phyloP scores from a whole-genome alignment of 2,888 invertebrate genomes.

The Pollenia amentaria region DNA sequence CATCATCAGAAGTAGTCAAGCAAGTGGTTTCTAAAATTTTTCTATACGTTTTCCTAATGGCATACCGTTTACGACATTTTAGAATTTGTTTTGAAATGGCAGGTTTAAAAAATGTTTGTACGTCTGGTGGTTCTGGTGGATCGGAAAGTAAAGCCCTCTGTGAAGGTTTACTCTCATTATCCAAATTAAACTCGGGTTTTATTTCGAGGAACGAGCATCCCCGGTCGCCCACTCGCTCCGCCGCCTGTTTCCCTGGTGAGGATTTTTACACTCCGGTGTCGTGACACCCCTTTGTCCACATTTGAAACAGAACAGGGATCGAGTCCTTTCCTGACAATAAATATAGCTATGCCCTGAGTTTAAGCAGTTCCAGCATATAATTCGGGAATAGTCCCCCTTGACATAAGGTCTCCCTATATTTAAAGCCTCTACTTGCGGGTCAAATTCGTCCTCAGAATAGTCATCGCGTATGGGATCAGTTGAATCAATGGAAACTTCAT shows the following conservation, averaged over 20 bases:
- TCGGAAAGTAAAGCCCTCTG: not conserved
- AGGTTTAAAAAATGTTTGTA: too few species aligned
- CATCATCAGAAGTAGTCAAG: not conserved
- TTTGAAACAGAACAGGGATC: not conserved
- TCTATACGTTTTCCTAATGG: not conserved
- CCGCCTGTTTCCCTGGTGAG: slow-evolving; percentile 21
- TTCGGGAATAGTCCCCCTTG: too few species aligned
- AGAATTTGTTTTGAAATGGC: too few species aligned
- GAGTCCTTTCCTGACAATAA: not conserved
- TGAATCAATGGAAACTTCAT: not conserved
- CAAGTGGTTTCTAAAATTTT: not conserved
- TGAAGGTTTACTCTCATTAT: not conserved
- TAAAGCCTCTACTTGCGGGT: too few species aligned
- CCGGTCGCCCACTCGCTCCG: not conserved
- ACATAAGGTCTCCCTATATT: too few species aligned
- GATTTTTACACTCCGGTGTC: not conserved
- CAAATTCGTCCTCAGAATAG: too few species aligned
- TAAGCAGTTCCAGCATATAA: too few species aligned
- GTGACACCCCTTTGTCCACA: not conserved
- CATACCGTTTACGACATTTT: not conserved
- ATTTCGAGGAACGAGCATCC: slow-evolving; percentile 24
- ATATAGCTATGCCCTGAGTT: not conserved
- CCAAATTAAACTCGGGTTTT: not conserved
- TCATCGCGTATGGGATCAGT: too few species aligned
- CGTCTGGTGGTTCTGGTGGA: not conserved